Evolutionary conservation across 2,797 vertebrate genomes (phyloP), one percentile per base, ranked within the genome.

Genomic region (Staurois parvus): DNA sequence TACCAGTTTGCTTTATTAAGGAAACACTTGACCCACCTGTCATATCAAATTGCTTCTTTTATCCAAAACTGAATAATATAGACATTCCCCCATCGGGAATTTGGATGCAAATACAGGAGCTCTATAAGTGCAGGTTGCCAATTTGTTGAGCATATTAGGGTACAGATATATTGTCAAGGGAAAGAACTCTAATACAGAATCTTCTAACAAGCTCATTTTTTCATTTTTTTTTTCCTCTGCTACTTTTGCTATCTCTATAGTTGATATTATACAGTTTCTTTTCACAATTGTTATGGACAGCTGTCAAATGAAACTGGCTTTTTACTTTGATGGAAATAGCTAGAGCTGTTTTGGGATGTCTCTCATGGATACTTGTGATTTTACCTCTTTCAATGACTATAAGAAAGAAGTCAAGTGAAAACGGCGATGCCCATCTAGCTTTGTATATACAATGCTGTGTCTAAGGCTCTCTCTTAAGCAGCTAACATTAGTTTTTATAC

Each of bases 51-150:
- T 92, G 96, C 94, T 94, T 97, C 96, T 95, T 96, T 98, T 96
- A 97, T 95, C 95, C 94, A 92, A 96, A 95, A 94, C 93, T 94
- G 92, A 92, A 94, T 95, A 95, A 95, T 95, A 95, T 93, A 96
- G 95, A 95, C 93, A 95, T 94, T 94, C 95, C 95, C 95, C 95
- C 91, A 92, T 92, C 95, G 97, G 97, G 97, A 97, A 95, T 92
- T 91, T 78, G 89, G 94, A 98, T 98, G 95, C 96, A 98, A 98
- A 99, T 98, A 96, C 94, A 96, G 94, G 95, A 98, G 96, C 91
- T 93, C 88, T 91, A 91, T 92, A 90, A 90, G 91, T 91, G 89
- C 94, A 95, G 92, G 93, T 96, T 96, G 95, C 97, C 97, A 97
- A 99, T 98, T 99, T 99, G 96, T 94, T 91, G 94, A 92, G 91